A percentile compares a stretch with the other conserved stretches of the same genome.
phyloP scores from a whole-genome alignment of 2,797 vertebrate species.

The Hafferia zeledoni region DNA sequence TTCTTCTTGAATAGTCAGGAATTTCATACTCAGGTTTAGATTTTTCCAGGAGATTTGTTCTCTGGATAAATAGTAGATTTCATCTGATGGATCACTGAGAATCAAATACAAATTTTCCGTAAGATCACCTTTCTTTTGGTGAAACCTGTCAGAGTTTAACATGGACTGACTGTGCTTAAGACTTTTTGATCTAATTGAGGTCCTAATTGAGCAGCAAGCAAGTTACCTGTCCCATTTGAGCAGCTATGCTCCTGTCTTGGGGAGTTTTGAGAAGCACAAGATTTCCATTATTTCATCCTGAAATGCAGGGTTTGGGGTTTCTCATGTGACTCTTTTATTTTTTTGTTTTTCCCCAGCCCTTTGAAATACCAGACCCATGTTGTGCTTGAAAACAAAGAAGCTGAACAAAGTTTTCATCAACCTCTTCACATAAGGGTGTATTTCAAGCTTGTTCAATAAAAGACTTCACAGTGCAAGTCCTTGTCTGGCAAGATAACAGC shows the following conservation, averaged over 20 bases:
- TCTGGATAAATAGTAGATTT: background rate
- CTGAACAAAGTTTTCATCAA: slow-evolving; percentile 26
- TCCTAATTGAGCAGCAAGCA: background rate
- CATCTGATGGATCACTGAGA: background rate
- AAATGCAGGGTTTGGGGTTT: slow-evolving; percentile 7
- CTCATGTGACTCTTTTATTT: background rate
- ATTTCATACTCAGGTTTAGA: background rate
- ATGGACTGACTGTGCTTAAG: background rate
- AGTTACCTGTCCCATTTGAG: background rate
- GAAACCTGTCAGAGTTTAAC: background rate
- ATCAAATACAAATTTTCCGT: background rate
- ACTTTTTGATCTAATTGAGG: background rate
- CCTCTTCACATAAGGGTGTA: background rate
- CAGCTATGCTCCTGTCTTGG: background rate
- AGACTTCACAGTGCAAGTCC: background rate
- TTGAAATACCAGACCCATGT: slow-evolving; percentile 1
- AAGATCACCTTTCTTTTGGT: background rate
- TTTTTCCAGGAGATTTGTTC: background rate
- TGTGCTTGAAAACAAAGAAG: slow-evolving; percentile 30
- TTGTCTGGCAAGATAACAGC: slow-evolving; percentile 54
- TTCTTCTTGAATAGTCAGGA: background rate
- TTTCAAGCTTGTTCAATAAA: slow-evolving; percentile 44
- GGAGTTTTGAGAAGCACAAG: background rate
- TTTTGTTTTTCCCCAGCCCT: background rate
- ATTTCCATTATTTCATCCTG: background rate